Percentiles rank a stretch among this genome's conserved stretches.
These are phyloP conservation scores for Megalopta genalis DNA, from an alignment of 1,140 invertebrate species.

Conservation along the genomic window DNA sequence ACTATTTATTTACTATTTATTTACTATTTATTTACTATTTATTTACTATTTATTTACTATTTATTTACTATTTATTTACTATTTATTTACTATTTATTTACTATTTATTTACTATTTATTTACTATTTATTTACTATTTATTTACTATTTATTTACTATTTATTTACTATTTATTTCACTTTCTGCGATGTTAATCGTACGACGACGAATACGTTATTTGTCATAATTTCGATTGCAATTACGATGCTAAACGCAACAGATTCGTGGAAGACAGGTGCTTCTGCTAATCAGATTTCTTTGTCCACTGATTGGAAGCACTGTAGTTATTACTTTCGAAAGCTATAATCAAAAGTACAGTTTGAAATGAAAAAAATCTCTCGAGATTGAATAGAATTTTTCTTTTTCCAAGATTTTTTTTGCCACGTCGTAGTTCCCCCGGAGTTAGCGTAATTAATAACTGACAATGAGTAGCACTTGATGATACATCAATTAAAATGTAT, in stretches of 20 bases:
- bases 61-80: too few relatives aligned
- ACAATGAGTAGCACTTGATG: not conserved
- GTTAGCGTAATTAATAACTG: constrained; percentile 16
- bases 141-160: too few relatives aligned
- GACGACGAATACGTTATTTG: not conserved
- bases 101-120: too few relatives aligned
- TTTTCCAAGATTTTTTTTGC: not conserved
- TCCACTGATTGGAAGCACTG: not conserved
- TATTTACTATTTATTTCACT: too few relatives aligned
- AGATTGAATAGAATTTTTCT: not conserved
- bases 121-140: too few relatives aligned
- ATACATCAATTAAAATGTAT: constrained; percentile 14
- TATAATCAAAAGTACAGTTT: not conserved
- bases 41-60: too few relatives aligned
- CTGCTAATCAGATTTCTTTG: not conserved
- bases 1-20: too few relatives aligned
- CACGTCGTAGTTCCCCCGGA: not conserved
- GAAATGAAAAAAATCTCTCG: constrained; percentile 1
- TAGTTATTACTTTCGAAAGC: not conserved
- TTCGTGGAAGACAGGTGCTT: not conserved
- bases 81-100: too few relatives aligned
- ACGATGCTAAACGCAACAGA: not conserved
- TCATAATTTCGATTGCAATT: constrained; percentile 12
- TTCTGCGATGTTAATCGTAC: not conserved
- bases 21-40: too few relatives aligned